Conservation (phyloP, 2,797 vertebrate species). For the Acipenser transmontanus region DNA sequence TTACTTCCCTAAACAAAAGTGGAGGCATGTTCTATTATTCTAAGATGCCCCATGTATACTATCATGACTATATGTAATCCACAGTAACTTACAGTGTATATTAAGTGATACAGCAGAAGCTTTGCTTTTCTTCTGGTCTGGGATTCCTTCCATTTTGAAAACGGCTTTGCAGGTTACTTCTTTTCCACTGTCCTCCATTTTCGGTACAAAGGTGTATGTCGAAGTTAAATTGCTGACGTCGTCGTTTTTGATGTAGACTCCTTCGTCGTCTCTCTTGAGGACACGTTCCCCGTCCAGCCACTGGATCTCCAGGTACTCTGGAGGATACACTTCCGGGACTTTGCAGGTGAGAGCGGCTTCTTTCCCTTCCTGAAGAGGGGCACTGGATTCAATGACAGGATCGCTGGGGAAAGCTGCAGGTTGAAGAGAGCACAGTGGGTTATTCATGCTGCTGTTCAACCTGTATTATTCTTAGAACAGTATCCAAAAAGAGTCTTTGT, state of each 20-base stretch:
- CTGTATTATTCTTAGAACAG: no score
- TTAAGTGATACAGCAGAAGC: conserved; percentile 36
- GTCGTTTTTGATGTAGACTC: conserved; percentile 20
- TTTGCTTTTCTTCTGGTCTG: conserved; percentile 38
- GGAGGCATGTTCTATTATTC: no score
- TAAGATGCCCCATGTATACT: no score
- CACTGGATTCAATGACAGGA: conserved; percentile 54
- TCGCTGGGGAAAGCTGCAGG: conserved; percentile 71
- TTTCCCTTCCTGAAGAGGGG: conserved; percentile 44
- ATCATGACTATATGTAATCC: no score
- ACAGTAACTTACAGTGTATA: conserved; percentile 66
- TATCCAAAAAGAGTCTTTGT: no score
- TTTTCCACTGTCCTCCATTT: conserved; percentile 43
- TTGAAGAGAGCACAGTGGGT: conserved; percentile 6
- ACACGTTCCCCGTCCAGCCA: conserved; percentile 42
- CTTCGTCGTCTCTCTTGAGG: conserved; percentile 15
- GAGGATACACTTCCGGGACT: conserved; percentile 58
- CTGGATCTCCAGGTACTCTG: conserved; percentile 49
- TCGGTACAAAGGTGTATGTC: conserved; percentile 31
- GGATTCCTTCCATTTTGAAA: conserved; percentile 37
- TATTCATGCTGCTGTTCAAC: no score
- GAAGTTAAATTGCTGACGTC: conserved; percentile 50
- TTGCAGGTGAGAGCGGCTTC: conserved; percentile 49
- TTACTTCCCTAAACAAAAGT: no score
- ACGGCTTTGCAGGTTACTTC: conserved; percentile 59